Evolutionary conservation across 2,797 vertebrate genomes (phyloP).

Genomic region (Tenualosa thibaudeaui): DNA sequence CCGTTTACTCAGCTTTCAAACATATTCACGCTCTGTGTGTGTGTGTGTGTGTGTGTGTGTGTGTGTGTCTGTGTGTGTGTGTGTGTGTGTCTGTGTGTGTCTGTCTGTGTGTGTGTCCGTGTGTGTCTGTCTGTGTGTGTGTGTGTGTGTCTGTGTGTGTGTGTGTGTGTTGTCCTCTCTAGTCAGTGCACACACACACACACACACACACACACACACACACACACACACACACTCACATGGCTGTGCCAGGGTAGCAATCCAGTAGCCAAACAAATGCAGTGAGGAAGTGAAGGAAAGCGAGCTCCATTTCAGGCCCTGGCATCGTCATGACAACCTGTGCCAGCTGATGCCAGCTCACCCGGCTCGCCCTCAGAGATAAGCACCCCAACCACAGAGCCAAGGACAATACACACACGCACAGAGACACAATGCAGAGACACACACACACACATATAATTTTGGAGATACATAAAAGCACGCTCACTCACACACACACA

Average conservation of each 20-base stretch:
- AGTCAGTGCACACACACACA: no score
- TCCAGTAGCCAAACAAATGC: conserved; percentile 44
- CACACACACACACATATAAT: no score
- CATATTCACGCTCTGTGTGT: conserved; percentile 13
- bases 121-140: no score
- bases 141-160: no score
- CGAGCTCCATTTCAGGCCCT: conserved; percentile 14
- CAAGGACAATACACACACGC: not conserved
- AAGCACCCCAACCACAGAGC: conserved; percentile 30
- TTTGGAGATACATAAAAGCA: no score
- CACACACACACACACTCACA: no score
- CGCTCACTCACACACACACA: no score
- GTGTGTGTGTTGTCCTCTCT: no score
- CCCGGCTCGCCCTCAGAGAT: conserved; percentile 53
- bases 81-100: not conserved
- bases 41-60: not conserved
- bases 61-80: not conserved
- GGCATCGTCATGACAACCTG: conserved; percentile 29
- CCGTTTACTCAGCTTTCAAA: conserved; percentile 34
- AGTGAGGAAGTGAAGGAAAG: conserved; percentile 39
- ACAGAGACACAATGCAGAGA: no score
- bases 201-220: no score
- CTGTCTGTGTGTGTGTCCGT: not conserved
- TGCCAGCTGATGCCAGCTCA: not conserved
- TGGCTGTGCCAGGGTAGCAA: conserved; percentile 36